Evolutionary conservation across 2,797 vertebrate genomes (phyloP), one percentile per base, ranked within the genome.

Genomic region (Moxostoma hubbsi): DNA sequence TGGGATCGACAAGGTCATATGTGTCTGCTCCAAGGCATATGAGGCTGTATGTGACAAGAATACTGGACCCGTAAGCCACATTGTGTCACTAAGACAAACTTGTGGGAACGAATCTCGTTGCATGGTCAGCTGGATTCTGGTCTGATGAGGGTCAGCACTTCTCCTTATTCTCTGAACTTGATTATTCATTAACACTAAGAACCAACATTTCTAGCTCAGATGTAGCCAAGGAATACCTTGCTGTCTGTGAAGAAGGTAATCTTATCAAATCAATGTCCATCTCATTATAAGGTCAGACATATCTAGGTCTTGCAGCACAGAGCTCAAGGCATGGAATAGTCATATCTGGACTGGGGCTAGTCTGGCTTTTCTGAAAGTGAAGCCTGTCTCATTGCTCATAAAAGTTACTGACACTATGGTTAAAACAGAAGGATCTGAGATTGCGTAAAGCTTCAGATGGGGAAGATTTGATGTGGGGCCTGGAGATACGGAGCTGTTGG

Each of bases 341-440:
- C 1, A n/a, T 11, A 45, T 47, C 45, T 49, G 13, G 45, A 5
- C 8, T 4, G 63, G 63, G 0, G 63, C 62, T 6, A 65, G 8
- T 8, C 10, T 49, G 45, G 63, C 63, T 65, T 47, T 15, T 4
- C 45, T 13, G 4, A 49, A 65, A 7, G 10, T 15, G 0, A 65
- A 65, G 45, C 63, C 47, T 6, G 2, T 49, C n/a, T 65, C 10
- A n/a, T 9, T 16, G 13, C 9, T 65, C 8, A 65, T 5, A 65
- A 47, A 65, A 49, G 83, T 82, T 2, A 85, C 68, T 5, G 80
- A 55, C 2, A 49, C 79, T 43, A 82, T 87, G 0, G 80, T 78
- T 11, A 63, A 12, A 1, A 63, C 79, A 1, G 77, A 85, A 0
- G 80, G 51, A 36, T 84, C 81, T 7, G 75, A 71, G 4, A 82